Evolutionary conservation across 2,797 vertebrate genomes (phyloP), one percentile per base, ranked within the genome.

Genomic region (Tragelaphus eurycerus): DNA sequence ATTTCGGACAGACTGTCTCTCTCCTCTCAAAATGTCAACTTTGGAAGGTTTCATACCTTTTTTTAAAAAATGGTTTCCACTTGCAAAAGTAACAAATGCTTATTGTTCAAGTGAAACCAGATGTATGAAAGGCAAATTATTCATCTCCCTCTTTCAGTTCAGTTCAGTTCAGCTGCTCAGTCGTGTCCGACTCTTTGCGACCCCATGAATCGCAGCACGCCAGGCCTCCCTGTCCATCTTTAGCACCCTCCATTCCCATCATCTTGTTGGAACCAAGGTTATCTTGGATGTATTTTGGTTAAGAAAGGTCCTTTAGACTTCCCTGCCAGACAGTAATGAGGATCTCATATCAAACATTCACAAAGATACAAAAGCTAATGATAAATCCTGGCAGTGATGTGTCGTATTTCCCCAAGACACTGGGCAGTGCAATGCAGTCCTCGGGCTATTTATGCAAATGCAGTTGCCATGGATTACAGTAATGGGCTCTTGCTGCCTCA

Each of bases 51-150:
- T 74, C 55, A 48, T 93, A 86, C 17, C 14, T 89, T 79, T 81
- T 15, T 89, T 55, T 38, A 34, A 27, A 52, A 43, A 27, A 54
- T 29, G 52, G 52, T 54, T 91, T 95, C 34, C 29, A 50, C 54
- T 93, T 91, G 57, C 29, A 89, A 55, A 92, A 96, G 88, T 60
- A 89, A 95, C 95, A 81, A 2, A 4, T 55, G 76, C 46, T 95
- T 94, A 94, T 48, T 31, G n/a, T 25, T 55, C 94, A 90, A 96
- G 62, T 79, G 25, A 92, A 90, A 62, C 27, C 38, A 25, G 2
- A 84, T 94, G 94, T 60, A 74, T 50, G 96, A 67, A 94, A 90
- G 34, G 83, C 21, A 86, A 97, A 76, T 1, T 1, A 91, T n/a
- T 95, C 82, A 57, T 87, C 62, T 92, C 23, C n/a, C 19, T 57